Base-by-base conservation (phyloP, 2,113 vertebrate genomes). In the Anhinga rufa region DNA sequence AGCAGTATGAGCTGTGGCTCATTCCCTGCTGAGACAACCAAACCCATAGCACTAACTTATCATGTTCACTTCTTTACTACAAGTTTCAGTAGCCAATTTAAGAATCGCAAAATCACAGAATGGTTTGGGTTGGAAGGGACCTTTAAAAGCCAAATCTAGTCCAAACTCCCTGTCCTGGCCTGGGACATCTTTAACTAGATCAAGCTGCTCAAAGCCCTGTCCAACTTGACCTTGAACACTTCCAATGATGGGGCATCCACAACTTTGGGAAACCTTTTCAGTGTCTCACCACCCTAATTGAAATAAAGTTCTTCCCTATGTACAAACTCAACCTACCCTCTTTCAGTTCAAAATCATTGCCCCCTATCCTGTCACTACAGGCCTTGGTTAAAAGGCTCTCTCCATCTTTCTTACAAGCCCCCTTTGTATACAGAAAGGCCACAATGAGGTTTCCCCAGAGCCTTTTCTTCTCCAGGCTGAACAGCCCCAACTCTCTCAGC, bases 381-480 rank as follows among this genome's bases (percentile, higher is more conserved):
- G 11, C 7, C 7, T 4, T 44, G 2, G 7, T 29, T 78, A 72
- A 62, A 76, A 69, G 24, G 46, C 14, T 31, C 4, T 68, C 10
- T 24, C 10, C 13, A 5, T 32, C 32, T 87, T 60, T 36, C 54
- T 44, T 46, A 14, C 9, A 55, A 20, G 60, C 34, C 17, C 11
- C 9, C 21, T 40, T 54, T 20, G 54, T 13, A 28, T 8, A 54
- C 3, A 10, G 34, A 28, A 55, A 71, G 36, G 32, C 26, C 5
- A 4, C 32, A 36, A 18, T 18, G 4, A 72, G 14, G 48, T 72
- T 12, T 28, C 20, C 28, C 24, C 0, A 0, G 3, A 64, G 22
- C 40, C 10, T 29, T 77, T 8, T 71, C 38, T 71, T 49, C 60
- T 82, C 24, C 12, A 8, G 36, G 17, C 28, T 62, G 40, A 79